Conservation (phyloP, 2,797 vertebrate genomes). For the Phrynocephalus vlangalii region DNA sequence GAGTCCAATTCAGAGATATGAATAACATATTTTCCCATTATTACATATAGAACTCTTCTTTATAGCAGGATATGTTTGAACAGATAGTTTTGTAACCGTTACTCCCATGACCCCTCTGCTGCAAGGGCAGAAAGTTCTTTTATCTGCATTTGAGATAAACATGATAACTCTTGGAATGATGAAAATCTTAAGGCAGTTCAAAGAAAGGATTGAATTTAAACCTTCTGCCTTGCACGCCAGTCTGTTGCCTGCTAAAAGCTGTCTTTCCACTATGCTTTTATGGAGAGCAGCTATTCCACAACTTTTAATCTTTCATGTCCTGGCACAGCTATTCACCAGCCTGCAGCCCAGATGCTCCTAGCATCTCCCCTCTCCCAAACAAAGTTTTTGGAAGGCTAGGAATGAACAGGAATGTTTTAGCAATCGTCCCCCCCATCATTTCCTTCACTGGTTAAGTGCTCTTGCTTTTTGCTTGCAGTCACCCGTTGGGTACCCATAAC, state of each 20-base stretch:
- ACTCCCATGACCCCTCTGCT: neutral
- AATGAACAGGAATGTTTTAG: neutral
- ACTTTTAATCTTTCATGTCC: neutral
- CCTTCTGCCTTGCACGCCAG: neutral
- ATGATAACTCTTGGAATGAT: neutral
- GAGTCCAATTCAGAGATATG: neutral
- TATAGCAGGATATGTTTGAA: neutral
- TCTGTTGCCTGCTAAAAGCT: constrained; percentile 7
- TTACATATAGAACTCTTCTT: neutral
- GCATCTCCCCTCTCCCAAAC: neutral
- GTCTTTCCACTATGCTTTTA: constrained; percentile 2
- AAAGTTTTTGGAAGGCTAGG: neutral
- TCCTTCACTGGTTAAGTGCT: neutral
- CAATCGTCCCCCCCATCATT: rapidly evolving
- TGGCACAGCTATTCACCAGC: neutral
- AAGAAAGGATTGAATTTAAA: neutral
- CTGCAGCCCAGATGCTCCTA: neutral
- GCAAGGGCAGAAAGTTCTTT: neutral
- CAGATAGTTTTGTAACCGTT: neutral
- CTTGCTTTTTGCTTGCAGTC: neutral
- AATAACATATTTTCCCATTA: neutral
- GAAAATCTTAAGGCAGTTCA: neutral
- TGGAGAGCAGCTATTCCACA: neutral
- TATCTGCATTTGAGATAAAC: neutral
- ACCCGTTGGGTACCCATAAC: neutral